Conservation (phyloP, 2,888 invertebrate genomes). For the Gasteruption jaculator region DNA sequence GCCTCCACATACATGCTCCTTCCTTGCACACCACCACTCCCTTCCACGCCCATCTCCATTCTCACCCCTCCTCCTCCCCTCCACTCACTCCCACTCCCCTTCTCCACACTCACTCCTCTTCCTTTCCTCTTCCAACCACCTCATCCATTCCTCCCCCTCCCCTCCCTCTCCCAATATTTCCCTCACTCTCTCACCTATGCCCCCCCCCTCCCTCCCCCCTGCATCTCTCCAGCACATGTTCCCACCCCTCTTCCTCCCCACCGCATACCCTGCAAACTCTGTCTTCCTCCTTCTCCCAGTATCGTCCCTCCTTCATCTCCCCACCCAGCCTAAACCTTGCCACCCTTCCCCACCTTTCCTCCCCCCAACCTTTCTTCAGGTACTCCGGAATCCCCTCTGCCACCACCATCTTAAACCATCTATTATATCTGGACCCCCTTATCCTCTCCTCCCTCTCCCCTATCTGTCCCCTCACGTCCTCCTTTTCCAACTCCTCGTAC, state of each 20-base stretch:
- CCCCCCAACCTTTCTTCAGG: constrained; percentile 5
- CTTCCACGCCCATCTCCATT: neutral
- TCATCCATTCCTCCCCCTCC: constrained; percentile 6
- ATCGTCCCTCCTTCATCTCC: constrained; percentile 5
- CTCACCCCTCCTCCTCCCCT: no score
- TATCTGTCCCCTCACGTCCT: neutral
- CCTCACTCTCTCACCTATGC: neutral
- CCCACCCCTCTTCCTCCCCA: constrained; percentile 4
- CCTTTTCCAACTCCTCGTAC: no score
- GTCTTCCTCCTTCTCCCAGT: constrained; percentile 7
- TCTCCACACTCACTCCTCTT: neutral
- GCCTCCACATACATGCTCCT: no score
- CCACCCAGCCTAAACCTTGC: constrained; percentile 7
- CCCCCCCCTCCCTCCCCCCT: neutral
- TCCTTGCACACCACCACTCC: neutral
- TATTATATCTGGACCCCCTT: neutral
- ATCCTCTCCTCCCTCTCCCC: constrained; percentile 6
- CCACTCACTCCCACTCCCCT: neutral
- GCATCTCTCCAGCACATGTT: constrained; percentile 6
- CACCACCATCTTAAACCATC: no score
- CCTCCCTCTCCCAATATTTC: constrained; percentile 4
- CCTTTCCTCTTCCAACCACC: neutral
- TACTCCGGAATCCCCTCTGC: no score
- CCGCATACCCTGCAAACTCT: constrained; percentile 6
- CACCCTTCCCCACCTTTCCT: neutral